Base-by-base conservation (phyloP, 2,797 vertebrate species). In the Alauda arvensis region DNA sequence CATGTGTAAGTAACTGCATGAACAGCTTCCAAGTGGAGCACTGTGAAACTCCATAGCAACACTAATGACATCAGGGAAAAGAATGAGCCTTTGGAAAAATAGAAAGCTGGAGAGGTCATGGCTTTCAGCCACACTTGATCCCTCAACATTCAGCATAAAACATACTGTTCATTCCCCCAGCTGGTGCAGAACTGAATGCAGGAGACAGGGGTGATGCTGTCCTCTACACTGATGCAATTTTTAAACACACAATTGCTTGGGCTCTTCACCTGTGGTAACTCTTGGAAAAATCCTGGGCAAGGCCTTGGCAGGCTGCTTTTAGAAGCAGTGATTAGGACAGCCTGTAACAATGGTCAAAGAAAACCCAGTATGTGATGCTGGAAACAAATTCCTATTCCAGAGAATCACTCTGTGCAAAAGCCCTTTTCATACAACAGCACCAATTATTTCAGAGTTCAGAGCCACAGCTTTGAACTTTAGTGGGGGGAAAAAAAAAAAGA, bases 11-110 rank as follows among this genome's bases (percentile, higher is more conserved):
- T 87, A 90, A 83, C 74, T 80, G 53, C 34, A 65, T 52, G 62
- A 88, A 72, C 61, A 75, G 42, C 24, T 59, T 91, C 70, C 85
- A 90, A 91, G 52, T 66, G n/a, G 45, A 78, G 40, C 77, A 71
- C 77, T 57, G 57, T 12, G 14, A 51, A 87, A 69, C 59, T 87
- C 74, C 67, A 62, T 85, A 63, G 85, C 91, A 95, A 90, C 18
- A 3, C 26, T n/a, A 85, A 68, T 60, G 82, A 78, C 70, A 88
- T 85, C 40, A 87, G 33, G 56, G 74, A 80, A 88, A 85, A 46
- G 62, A 87, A 82, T 45, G 61, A 56, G 65, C 46, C 34, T 88
- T 74, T 76, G 76, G 59, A 89, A 85, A 90, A 90, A 69, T 3
- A 53, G 42, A 53, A 60, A 74, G 68, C 51, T 63, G 13, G 46